phyloP scores from a whole-genome alignment of 2,113 vertebrate genomes.

The Melanotaenia duboulayi region DNA sequence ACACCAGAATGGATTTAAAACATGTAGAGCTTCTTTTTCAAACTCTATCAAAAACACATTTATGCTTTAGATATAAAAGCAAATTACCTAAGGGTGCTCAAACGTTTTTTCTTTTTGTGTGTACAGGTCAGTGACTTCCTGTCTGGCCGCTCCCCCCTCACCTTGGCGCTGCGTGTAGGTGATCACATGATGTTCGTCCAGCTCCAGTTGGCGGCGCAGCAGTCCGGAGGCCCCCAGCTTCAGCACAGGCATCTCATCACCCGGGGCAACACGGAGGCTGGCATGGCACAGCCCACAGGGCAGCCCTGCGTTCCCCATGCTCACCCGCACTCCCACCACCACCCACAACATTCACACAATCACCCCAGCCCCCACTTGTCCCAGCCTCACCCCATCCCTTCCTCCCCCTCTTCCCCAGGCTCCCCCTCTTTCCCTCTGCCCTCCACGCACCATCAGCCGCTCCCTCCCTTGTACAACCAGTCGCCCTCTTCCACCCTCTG shows the following conservation, averaged over 20 bases:
- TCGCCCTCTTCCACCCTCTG: constrained; percentile 77
- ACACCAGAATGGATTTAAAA: not conserved
- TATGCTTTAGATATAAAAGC: not conserved
- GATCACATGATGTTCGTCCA: constrained; percentile 99
- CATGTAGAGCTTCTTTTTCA: not conserved
- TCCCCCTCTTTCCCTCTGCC: constrained; percentile 68
- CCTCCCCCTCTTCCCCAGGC: constrained; percentile 56
- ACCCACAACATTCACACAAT: constrained; percentile 65
- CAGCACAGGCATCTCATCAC: constrained; percentile 91
- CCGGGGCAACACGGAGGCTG: constrained; percentile 74
- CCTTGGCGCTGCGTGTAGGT: constrained; percentile 94
- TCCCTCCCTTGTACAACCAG: constrained; percentile 76
- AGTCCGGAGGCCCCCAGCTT: constrained; percentile 87
- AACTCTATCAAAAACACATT: not conserved
- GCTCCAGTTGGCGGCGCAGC: constrained; percentile 95
- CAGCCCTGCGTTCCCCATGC: constrained; percentile 70
- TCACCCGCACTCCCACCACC: constrained; percentile 65
- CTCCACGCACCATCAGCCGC: constrained; percentile 69
- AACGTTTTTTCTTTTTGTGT: constrained; percentile 26
- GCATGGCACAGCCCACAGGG: constrained; percentile 85
- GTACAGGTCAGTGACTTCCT: constrained; percentile 97
- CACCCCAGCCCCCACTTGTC: constrained; percentile 67
- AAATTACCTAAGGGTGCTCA: not conserved
- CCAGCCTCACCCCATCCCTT: constrained; percentile 60
- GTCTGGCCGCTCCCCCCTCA: constrained; percentile 95